Conservation (phyloP, 2,113 vertebrate genomes). For the Heterocephalus glaber region DNA sequence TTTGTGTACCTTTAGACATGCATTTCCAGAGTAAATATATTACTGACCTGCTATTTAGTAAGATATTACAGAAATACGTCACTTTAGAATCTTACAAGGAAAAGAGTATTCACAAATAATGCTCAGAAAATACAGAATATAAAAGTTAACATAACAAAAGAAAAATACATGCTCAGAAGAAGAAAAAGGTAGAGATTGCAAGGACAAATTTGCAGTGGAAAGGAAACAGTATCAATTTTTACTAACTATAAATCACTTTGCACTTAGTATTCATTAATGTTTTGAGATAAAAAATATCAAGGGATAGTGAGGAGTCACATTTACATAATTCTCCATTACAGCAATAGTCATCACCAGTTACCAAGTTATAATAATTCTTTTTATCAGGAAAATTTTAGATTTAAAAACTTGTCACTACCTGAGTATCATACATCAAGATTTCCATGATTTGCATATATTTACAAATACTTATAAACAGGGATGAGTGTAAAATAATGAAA, state of each 20-base stretch:
- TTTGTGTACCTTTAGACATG: neutral
- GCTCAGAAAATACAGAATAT: neutral
- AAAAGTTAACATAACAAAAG: neutral
- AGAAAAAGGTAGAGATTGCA: neutral
- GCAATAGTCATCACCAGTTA: neutral
- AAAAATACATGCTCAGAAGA: neutral
- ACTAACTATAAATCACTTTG: neutral
- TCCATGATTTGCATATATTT: neutral
- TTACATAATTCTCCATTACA: neutral
- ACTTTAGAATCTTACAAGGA: neutral
- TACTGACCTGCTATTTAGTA: neutral
- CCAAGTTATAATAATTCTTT: neutral
- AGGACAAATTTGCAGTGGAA: neutral
- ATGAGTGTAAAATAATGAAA: neutral
- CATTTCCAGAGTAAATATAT: neutral
- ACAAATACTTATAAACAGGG: neutral
- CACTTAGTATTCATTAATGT: neutral
- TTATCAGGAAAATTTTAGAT: neutral
- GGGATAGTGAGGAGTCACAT: rapidly evolving
- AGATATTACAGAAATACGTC: neutral
- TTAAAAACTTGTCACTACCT: neutral
- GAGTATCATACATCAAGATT: neutral
- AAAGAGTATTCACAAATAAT: neutral
- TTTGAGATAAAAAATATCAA: neutral
- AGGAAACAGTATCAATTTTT: neutral